Evolutionary conservation across 1,140 invertebrate genomes (phyloP), one percentile per base, ranked within the genome.

Genomic region (Tribolium madens): DNA sequence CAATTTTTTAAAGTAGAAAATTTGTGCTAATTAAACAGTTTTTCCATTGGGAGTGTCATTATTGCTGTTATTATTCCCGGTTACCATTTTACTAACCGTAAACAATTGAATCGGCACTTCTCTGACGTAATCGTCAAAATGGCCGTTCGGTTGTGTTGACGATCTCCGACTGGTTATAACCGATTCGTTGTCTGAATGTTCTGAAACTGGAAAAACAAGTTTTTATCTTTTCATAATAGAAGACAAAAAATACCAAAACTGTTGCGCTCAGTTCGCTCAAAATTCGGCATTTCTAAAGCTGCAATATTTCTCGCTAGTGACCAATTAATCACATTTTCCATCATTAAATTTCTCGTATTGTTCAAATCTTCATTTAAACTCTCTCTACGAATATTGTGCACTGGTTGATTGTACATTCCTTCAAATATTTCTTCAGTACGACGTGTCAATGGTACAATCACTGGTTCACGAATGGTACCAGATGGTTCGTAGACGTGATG

Each of bases 401-500:
- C 47, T 6, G 15, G 69, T 75, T 82, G 81, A 26, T 77, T 84
- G 71, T 81, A 83, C 78, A 84, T 78, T 10, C 81, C 83, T 78
- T 82, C 82, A 73, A 85, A 85, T 48, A 85, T 81, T 70, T 85
- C 82, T 77, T 84, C 83, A 48, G 84, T 85, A 78, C 86, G 85
- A 85, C 87, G 87, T n/a, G 88, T 89, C 9, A 90, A 79, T 2
- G 89, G 89, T 78, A 90, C 89, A 15, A 90, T 90, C 13, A 90
- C 87, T 13, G 88, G 88, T 36, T 87, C 86, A 26, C 85, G 81
- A 7, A 83, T 78, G 14, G 75, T 73, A 9, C 78, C 68, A 14
- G 82, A 68, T 0, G 91, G 91, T 69, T 91, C 89, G 80, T 93
- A 93, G 0, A 88, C 86, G 78, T 91, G 90, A 42, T 89, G 88